These are phyloP conservation scores for Geodia barretti DNA, from an alignment of 37 sponge, comb jelly and placozoan species.

Conservation along the genomic window DNA sequence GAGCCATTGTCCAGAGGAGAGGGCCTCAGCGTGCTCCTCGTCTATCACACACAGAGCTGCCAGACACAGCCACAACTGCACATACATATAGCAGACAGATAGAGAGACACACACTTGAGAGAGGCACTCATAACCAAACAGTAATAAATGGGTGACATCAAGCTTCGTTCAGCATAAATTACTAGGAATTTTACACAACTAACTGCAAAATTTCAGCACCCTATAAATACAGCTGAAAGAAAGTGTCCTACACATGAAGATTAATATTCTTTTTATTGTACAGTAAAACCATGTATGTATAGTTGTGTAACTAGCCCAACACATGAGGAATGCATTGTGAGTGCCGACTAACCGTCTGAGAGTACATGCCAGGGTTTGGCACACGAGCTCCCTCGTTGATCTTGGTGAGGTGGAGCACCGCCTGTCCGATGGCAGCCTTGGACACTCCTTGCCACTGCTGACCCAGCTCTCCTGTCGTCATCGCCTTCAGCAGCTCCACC, in stretches of 20 bases:
- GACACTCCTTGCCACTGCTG: slow-evolving; percentile 75
- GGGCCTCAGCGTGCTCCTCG: slow-evolving; percentile 81
- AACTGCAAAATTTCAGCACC: too few relatives aligned
- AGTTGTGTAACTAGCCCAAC: too few relatives aligned
- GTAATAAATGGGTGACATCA: too few relatives aligned
- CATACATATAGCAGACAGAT: background rate
- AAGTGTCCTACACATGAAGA: too few relatives aligned
- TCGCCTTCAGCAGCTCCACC: slow-evolving; percentile 80
- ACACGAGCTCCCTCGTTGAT: slow-evolving; percentile 62
- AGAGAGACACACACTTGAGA: background rate
- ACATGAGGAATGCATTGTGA: too few relatives aligned
- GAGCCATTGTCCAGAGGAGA: slow-evolving; percentile 91
- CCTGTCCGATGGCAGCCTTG: slow-evolving; percentile 89
- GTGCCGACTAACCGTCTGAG: slow-evolving; percentile 72
- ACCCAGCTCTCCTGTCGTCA: slow-evolving; percentile 72
- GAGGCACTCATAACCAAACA: background rate
- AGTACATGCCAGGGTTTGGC: slow-evolving; percentile 76
- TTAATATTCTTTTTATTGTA: too few relatives aligned
- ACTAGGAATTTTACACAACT: too few relatives aligned
- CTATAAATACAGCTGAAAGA: too few relatives aligned
- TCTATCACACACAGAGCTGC: slow-evolving; percentile 95
- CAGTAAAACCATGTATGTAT: too few relatives aligned
- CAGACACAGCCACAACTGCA: slow-evolving; percentile 89
- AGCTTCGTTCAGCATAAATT: too few relatives aligned
- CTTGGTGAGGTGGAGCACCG: slow-evolving; percentile 87